Conservation (phyloP, 2,113 vertebrate genomes). For the Menidia beryllina region DNA sequence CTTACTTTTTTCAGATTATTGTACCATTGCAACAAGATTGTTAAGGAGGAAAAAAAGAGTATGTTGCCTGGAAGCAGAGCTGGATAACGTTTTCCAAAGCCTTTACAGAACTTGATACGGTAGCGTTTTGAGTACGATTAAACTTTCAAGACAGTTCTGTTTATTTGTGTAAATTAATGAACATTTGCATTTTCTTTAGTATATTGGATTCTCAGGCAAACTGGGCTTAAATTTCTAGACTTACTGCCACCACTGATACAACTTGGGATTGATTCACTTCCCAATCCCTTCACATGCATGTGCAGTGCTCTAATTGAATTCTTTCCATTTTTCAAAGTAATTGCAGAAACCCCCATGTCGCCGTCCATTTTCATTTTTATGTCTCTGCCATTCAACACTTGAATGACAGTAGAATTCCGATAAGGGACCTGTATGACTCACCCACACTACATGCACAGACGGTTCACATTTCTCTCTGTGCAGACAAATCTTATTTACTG, state of each 20-base stretch:
- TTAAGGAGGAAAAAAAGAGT: constrained; percentile 24
- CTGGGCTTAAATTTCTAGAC: constrained; percentile 34
- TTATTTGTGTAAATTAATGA: constrained; percentile 4
- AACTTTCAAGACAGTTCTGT: constrained; percentile 10
- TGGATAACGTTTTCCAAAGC: constrained; percentile 29
- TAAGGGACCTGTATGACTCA: constrained; percentile 44
- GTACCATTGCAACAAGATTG: constrained; percentile 10
- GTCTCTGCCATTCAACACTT: constrained; percentile 58
- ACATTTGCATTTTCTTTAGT: constrained; percentile 35
- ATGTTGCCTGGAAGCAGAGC: constrained; percentile 29
- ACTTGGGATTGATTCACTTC: constrained; percentile 42
- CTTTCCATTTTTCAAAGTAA: constrained; percentile 53
- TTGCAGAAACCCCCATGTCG: constrained; percentile 42
- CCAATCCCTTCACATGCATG: constrained; percentile 66
- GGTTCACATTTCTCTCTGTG: constrained; percentile 19
- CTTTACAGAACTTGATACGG: constrained; percentile 22
- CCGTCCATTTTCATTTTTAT: constrained; percentile 55
- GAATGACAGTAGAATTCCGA: constrained; percentile 62
- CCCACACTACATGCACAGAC: background rate
- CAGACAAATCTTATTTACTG: constrained; percentile 41
- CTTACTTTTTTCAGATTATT: constrained; percentile 16
- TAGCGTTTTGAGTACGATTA: constrained; percentile 30
- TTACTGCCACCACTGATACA: constrained; percentile 28
- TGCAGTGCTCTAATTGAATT: constrained; percentile 70
- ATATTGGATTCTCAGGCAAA: constrained; percentile 53